Percentiles rank a stretch among this genome's conserved stretches.
Conservation (phyloP, 2,888 invertebrate genomes). For the Tipula unca region DNA sequence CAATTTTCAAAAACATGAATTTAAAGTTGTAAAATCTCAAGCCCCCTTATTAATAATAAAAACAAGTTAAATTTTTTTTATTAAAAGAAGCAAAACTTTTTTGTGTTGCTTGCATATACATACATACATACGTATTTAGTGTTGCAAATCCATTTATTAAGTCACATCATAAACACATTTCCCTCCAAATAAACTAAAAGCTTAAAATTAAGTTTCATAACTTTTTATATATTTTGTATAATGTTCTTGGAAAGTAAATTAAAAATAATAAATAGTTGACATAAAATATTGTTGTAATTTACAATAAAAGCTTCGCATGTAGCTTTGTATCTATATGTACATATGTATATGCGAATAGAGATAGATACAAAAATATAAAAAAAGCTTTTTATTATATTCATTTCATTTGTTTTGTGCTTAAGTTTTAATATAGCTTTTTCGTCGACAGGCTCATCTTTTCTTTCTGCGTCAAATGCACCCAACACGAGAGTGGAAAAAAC, state of each 20-base stretch:
- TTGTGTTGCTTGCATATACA: too few species aligned
- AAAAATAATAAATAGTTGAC: slow-evolving; percentile 8
- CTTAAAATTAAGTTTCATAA: not conserved
- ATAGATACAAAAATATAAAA: too few species aligned
- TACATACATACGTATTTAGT: not conserved
- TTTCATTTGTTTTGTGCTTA: not conserved
- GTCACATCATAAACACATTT: not conserved
- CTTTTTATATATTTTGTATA: not conserved
- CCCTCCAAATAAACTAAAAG: not conserved
- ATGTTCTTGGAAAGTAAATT: not conserved
- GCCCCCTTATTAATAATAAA: not conserved
- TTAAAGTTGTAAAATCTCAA: not conserved
- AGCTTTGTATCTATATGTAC: not conserved
- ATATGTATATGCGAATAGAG: too few species aligned
- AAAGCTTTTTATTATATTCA: not conserved
- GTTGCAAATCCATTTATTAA: not conserved
- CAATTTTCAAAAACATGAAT: not conserved
- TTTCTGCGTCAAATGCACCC: not conserved
- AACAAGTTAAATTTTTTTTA: not conserved
- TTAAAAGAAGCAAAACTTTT: not conserved
- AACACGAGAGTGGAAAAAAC: not conserved
- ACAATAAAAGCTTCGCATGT: not conserved
- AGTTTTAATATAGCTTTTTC: not conserved
- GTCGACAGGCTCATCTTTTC: not conserved
- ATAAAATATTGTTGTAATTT: not conserved